Conservation (phyloP, 2,113 vertebrate species). For the Spea bombifrons region DNA sequence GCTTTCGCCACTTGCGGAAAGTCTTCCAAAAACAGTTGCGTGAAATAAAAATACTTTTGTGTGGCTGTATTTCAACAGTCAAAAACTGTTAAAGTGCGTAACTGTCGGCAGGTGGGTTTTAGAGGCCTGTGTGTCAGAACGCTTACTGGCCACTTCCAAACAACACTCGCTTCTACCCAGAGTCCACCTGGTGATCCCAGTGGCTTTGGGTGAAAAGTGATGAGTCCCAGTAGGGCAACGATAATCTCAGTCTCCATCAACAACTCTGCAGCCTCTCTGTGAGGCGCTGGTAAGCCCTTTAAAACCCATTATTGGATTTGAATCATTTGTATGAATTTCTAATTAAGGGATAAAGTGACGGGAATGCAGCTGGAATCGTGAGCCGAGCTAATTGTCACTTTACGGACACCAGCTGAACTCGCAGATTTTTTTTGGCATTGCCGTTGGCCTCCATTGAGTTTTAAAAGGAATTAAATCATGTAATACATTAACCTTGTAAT, state of each 20-base stretch:
- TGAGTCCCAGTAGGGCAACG: background rate
- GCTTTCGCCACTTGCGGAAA: no score
- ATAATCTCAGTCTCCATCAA: slow-evolving; percentile 28
- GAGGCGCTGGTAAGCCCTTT: slow-evolving; percentile 18
- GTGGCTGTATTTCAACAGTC: background rate
- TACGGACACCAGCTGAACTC: background rate
- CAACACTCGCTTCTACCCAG: no score
- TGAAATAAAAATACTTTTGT: no score
- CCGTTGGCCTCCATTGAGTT: no score
- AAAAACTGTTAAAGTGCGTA: background rate
- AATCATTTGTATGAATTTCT: slow-evolving; percentile 45
- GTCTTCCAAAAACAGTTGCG: no score
- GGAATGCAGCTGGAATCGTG: background rate
- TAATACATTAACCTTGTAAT: no score
- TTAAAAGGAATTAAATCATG: no score
- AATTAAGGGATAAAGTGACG: slow-evolving; percentile 39
- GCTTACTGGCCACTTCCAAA: no score
- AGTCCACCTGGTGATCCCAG: background rate
- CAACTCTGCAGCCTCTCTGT: slow-evolving; percentile 5
- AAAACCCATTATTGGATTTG: slow-evolving; percentile 42
- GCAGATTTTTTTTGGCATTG: no score
- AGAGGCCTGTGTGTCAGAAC: background rate
- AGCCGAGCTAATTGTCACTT: background rate
- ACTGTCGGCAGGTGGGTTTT: background rate
- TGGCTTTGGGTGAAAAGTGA: background rate